Evolutionary conservation across 2,888 invertebrate species (phyloP).

Genomic region (Melanchra persicariae): DNA sequence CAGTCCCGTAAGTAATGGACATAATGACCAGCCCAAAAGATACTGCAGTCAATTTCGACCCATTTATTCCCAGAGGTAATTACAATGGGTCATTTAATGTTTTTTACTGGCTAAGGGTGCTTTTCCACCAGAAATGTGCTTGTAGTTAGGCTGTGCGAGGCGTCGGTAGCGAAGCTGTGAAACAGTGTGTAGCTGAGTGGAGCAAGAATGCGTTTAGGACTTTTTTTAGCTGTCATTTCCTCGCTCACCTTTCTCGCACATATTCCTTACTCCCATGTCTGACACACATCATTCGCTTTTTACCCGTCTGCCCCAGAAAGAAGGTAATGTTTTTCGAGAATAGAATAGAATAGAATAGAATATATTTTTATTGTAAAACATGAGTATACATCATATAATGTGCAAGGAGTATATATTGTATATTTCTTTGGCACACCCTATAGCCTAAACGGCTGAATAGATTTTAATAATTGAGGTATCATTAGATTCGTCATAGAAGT

Average conservation of each 20-base stretch:
- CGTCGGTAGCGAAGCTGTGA: not conserved
- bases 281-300: no score
- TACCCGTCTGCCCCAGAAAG: not conserved
- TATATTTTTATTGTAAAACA: no score
- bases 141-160: not conserved
- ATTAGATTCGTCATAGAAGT: no score
- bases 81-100: constrained; percentile 31
- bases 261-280: no score
- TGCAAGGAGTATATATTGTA: no score
- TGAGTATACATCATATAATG: no score
- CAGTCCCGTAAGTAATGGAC: not conserved
- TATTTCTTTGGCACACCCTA: no score
- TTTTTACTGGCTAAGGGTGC: constrained; percentile 19
- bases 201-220: not conserved
- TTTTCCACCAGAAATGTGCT: not conserved
- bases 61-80: constrained; percentile 36
- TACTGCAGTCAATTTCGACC: not conserved
- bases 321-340: no score
- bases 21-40: not conserved
- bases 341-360: no score
- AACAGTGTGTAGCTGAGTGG: no score
- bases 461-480: no score
- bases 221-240: not conserved
- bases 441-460: no score
- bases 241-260: not conserved